Evolutionary conservation across 2,888 invertebrate genomes (phyloP).

Genomic region (Molorchus minor): DNA sequence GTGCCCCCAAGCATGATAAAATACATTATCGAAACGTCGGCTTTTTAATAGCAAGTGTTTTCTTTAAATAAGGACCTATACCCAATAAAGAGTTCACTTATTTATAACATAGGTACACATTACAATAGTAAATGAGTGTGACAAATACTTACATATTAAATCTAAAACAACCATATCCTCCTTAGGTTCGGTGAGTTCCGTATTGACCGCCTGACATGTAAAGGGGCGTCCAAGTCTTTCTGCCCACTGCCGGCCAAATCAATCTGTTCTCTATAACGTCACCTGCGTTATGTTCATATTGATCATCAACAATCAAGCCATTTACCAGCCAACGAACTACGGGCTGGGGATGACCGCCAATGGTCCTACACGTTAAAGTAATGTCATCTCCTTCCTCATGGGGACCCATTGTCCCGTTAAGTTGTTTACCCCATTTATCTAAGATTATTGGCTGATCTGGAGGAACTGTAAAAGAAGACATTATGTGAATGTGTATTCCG

Average conservation of each 20-base stretch:
- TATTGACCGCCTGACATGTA: constrained; percentile 89
- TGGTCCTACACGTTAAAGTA: constrained; percentile 84
- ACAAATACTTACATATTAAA: constrained; percentile 75
- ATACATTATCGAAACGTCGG: no score
- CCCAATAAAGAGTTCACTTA: no score
- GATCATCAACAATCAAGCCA: constrained; percentile 81
- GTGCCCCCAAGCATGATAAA: no score
- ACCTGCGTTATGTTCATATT: constrained; percentile 84
- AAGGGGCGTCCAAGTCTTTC: constrained; percentile 86
- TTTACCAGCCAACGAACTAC: constrained; percentile 82
- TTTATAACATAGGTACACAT: no score
- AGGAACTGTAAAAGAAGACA: constrained; percentile 72
- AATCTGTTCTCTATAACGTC: constrained; percentile 87
- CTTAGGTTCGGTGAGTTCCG: constrained; percentile 81
- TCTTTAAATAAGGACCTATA: no score
- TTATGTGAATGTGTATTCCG: no score
- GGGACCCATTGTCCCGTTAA: constrained; percentile 84
- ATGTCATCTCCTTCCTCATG: constrained; percentile 88
- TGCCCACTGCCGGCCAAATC: constrained; percentile 76
- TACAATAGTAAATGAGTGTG: no score
- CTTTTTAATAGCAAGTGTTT: no score
- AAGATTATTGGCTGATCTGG: constrained; percentile 87
- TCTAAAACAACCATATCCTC: constrained; percentile 80
- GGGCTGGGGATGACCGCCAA: constrained; percentile 87
- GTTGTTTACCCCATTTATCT: constrained; percentile 83